Percentiles rank a stretch among this genome's conserved stretches.
These are phyloP conservation scores for Rhyacichthys aspro DNA, from an alignment of 2,797 vertebrate genomes.

Conservation along the genomic window DNA sequence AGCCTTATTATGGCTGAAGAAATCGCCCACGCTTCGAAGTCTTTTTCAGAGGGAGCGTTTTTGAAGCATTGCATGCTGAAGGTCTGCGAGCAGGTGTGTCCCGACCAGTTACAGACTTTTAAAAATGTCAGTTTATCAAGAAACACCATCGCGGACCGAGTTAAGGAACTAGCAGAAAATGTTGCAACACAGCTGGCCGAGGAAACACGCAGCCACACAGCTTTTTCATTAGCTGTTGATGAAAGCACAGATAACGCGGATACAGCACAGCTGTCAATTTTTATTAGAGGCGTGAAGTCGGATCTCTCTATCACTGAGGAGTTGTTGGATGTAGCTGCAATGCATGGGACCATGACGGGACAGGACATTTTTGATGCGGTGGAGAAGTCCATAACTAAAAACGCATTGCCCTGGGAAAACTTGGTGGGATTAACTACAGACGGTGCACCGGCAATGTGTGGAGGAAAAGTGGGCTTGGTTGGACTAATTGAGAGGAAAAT, in stretches of 20 bases:
- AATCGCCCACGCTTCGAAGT: too few relatives aligned
- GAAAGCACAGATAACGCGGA: conserved; percentile 9
- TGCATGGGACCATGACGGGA: conserved; percentile 9
- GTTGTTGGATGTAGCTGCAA: conserved; percentile 2
- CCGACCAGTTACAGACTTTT: too few relatives aligned
- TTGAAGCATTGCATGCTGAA: not conserved
- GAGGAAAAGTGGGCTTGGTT: conserved; percentile 9
- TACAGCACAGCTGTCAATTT: conserved; percentile 14
- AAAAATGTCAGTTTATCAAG: too few relatives aligned
- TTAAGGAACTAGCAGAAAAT: too few relatives aligned
- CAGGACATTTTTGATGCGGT: conserved; percentile 13
- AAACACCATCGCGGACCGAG: too few relatives aligned
- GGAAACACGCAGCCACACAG: too few relatives aligned
- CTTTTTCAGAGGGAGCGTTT: not conserved
- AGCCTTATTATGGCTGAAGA: not conserved
- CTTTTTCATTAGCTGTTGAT: too few relatives aligned
- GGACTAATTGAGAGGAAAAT: too few relatives aligned
- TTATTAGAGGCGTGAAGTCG: conserved; percentile 22
- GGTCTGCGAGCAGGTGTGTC: not conserved
- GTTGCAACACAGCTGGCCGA: too few relatives aligned
- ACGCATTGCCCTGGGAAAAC: conserved; percentile 14
- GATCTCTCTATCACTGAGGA: conserved; percentile 23
- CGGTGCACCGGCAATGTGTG: too few relatives aligned
- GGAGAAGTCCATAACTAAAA: conserved; percentile 15
- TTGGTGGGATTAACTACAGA: conserved; percentile 19